Base-by-base conservation (phyloP, 2,113 vertebrate species). In the Carassius carassius region DNA sequence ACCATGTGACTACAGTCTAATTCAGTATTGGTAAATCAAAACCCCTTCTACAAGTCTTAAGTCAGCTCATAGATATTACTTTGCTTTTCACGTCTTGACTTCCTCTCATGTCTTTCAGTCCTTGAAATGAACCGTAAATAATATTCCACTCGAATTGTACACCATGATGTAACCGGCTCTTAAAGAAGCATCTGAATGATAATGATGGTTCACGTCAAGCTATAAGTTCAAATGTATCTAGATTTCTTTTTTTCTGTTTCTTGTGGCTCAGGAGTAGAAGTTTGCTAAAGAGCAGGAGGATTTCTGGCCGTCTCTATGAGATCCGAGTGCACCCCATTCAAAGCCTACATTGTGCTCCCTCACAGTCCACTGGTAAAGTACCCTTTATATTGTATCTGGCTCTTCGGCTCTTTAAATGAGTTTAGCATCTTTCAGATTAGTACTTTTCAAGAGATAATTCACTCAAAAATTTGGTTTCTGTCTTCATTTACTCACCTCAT, bases 241-340 rank as follows among this genome's bases (percentile, higher is more conserved):
- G 21, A 8, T 62, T 14, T 51, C 49, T 51, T 51, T 12, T 51
- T 51, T 51, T 41, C 4, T 78, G 25, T 16, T 19, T 32, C 49
- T 81, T 77, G 11, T 23, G 70, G n/a, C 82, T 25, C 85, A 99
- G 97, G 92, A 99, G 96, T 85, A 94, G 96, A 89, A 98, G 97
- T 90, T 90, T 98, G 81, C 94, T 97, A 92, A 99, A 96, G 90
- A 96, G 95, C 87, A 95, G 92, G 90, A 96, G 97, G 90, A 94
- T 99, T 90, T 98, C 98, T 74, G 96, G 95, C 12, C 96, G 96
- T 87, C 94, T 99, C 44, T 97, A 95, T 3, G 96, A 96, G 83
- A 93, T 98, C 75, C 93, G 95, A 85, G 91, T 96, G 51, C 94
- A 94, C 89, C 93, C 95, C 1, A 87, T 94, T 89, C 95, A 93